These are phyloP conservation scores for Crotophaga sulcirostris DNA, from an alignment of 2,113 vertebrate species.

Conservation along the genomic window DNA sequence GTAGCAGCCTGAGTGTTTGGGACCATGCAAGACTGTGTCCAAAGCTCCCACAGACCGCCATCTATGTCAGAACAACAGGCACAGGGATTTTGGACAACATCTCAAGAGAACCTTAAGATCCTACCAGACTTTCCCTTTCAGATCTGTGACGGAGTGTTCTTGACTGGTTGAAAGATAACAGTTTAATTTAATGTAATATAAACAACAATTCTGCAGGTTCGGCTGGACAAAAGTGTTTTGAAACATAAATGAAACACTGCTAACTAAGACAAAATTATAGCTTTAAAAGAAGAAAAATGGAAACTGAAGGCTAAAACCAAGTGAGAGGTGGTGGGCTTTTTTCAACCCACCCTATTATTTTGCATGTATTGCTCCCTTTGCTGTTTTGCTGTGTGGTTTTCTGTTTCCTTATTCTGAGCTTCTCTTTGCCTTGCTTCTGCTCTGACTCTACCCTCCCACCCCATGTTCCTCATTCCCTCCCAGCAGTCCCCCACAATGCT, in stretches of 20 bases:
- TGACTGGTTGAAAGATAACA: not conserved
- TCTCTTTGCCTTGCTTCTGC: not conserved
- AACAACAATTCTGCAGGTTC: not conserved
- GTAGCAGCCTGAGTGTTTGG: not conserved
- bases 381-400: not conserved
- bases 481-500: rapidly evolving
- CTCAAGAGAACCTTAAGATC: not conserved
- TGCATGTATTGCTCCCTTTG: not conserved
- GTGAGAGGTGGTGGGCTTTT: not conserved
- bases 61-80: rapidly evolving
- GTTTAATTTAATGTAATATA: not conserved
- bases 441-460: not conserved
- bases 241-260: not conserved
- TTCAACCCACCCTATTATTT: not conserved
- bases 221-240: not conserved
- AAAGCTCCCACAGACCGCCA: not conserved
- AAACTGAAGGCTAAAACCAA: not conserved
- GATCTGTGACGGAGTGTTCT: not conserved
- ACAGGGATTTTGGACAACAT: not conserved
- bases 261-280: not conserved
- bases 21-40: not conserved
- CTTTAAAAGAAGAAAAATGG: not conserved
- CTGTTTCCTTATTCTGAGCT: not conserved
- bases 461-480: not conserved
- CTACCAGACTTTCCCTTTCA: not conserved